Evolutionary conservation across 2,797 vertebrate species (phyloP), one percentile per base, ranked within the genome.

Genomic region (Sebastes glaucus): DNA sequence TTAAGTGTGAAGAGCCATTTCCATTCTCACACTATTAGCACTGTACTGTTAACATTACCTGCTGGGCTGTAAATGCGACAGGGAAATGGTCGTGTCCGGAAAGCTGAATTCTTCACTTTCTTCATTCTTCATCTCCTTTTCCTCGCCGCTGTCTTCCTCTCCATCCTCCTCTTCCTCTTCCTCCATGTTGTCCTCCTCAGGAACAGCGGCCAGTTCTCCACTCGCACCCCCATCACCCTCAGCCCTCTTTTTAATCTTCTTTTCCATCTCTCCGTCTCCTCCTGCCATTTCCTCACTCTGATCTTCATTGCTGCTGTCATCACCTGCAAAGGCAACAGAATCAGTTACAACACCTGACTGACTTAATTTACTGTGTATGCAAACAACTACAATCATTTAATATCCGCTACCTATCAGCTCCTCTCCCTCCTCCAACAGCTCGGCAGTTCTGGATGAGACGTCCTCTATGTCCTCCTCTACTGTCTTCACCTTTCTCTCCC

Each of bases 31-130:
- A 30, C 7, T 53, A 11, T 32, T 20, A 8, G 42, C 25, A 3
- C 0, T 52, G 64, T 28, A 53, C 23, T 14, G 35, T n/a, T 11
- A 42, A 25, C 2, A 6, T 82, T 84, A 98, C 98, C 97, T 97
- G 91, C 93, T 96, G 18, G 96, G 88, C 73, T 98, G 98, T 42
- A 99, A 95, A 81, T 99, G 97, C 0, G 98, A 97, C 74, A 99
- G 95, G 56, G 98, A 96, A 25, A 99, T 99, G 6, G 95, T 93
- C 0, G 98, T 99, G 56, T 99, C 98, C 1, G 98, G 98, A 64
- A 97, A 99, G 88, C 87, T 91, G 60, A 97, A 71, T 64, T 95
- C 95, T 25, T 93, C 89, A 20, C 75, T 80, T 4, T 83, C 88
- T 52, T 87, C 62, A 4, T 74, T 66, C 63, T 94, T 93, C 0